Evolutionary conservation across 2,113 vertebrate genomes (phyloP).

Genomic region (Diglossa brunneiventris): DNA sequence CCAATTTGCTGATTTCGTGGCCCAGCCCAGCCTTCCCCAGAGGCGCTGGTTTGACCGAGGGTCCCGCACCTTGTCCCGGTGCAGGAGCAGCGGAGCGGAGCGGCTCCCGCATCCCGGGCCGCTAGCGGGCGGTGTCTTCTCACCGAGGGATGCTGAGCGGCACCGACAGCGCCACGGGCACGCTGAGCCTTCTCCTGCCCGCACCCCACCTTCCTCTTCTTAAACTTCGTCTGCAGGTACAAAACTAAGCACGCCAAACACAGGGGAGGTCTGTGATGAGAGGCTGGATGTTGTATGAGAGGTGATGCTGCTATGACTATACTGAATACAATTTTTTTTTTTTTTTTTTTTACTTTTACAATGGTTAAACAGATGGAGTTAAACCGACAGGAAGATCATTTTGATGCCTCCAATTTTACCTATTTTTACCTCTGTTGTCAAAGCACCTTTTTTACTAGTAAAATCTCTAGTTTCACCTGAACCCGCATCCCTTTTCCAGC

Average conservation of each 20-base stretch:
- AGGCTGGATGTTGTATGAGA: no score
- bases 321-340: background rate
- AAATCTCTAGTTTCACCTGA: background rate
- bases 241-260: background rate
- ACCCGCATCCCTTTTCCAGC: background rate
- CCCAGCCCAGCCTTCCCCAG: background rate
- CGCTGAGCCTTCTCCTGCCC: background rate
- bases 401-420: background rate
- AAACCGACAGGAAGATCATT: background rate
- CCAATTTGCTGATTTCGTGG: background rate
- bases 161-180: background rate
- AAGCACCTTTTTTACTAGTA: background rate
- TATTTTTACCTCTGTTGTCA: background rate
- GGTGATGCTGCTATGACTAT: background rate
- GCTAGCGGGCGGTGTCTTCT: slow-evolving; percentile 52
- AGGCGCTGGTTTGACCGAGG: background rate
- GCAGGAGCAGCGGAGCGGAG: background rate
- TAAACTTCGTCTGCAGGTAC: background rate
- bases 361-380: background rate
- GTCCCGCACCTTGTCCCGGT: background rate
- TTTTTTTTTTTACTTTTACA: background rate
- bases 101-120: background rate
- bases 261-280: no score
- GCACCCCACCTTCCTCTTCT: background rate
- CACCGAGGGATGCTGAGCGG: background rate